Evolutionary conservation across 2,888 invertebrate species (phyloP), one percentile per base, ranked within the genome.

Genomic region (Andrena fulva): DNA sequence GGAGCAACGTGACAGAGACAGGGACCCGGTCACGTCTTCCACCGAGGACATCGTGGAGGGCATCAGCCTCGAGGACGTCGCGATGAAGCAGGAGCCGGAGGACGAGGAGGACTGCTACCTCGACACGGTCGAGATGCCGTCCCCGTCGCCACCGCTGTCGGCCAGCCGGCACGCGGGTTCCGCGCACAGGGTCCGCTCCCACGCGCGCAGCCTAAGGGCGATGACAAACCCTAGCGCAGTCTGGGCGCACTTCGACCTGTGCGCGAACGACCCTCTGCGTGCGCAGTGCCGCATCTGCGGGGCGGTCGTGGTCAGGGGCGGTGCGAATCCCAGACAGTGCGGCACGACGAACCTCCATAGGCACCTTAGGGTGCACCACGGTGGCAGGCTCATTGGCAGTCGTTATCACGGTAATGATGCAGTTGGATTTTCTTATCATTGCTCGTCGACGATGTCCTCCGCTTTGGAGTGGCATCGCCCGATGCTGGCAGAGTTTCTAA

Each of bases 181-280:
- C 33, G 70, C 79, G 76, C 90, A 76, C n/a, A 86, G 93, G 27
- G 94, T 93, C 20, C 89, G 93, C 48, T 93, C 94, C 12, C 94
- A 94, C 73, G 89, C 94, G 24, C 89, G 93, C 2, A 94, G 94
- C 74, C 85, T 94, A 0, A 87, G 94, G 24, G 94, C 94, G 3
- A 94, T 94, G 94, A 93, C 94, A 2, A 94, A 94, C 77, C 94
- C 94, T 0, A 94, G 94, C 87, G 94, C 94, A 1, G 94, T 94
- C 42, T 94, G 94, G 94, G 94, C 93, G 2, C 94, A 94, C 77
- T 94, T 94, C 71, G 94, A 94, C 84, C 87, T 94, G 3, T 94
- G 94, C 87, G 82, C 87, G 7, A 93, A 94, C 85, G 94, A 94
- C 75, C 93, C 94, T 8, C 80, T 94, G 59, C 88, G 94, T 42